Conservation (phyloP, 2,797 vertebrate genomes). For the Cryptoblepharus egeriae region DNA sequence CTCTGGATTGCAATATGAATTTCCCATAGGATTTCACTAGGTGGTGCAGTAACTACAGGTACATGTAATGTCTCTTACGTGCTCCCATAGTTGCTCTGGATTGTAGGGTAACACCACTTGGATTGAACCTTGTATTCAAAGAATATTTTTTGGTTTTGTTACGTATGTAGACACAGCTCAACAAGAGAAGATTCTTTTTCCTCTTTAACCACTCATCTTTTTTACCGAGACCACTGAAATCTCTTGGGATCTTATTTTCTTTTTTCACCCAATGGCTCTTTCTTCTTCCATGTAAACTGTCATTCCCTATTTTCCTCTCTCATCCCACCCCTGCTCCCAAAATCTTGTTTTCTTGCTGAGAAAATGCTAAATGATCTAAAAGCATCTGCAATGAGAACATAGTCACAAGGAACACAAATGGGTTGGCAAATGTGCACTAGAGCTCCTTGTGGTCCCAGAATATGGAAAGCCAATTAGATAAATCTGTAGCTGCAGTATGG, state of each 20-base stretch:
- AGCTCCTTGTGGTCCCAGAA: conserved; percentile 66
- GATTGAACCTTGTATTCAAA: background rate
- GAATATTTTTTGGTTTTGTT: background rate
- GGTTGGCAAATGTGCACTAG: conserved; percentile 71
- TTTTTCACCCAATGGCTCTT: background rate
- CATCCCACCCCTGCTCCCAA: background rate
- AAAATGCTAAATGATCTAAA: conserved; percentile 69
- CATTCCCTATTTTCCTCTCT: background rate
- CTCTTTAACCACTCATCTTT: background rate
- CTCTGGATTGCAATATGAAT: too few relatives aligned
- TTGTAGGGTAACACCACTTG: background rate
- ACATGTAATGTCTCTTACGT: too few relatives aligned
- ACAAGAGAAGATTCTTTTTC: background rate
- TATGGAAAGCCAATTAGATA: conserved; percentile 80
- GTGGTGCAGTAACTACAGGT: too few relatives aligned
- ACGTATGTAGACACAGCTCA: background rate
- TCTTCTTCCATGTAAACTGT: background rate
- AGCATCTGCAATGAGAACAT: conserved; percentile 63
- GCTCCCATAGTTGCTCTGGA: too few relatives aligned
- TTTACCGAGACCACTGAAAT: conserved; percentile 9
- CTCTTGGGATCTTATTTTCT: conserved; percentile 19
- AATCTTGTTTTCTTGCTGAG: conserved; percentile 49
- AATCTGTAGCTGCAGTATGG: conserved; percentile 66
- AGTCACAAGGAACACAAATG: conserved; percentile 56
- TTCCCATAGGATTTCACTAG: too few relatives aligned